Percentiles rank a stretch among this genome's conserved stretches.
These are phyloP conservation scores for Phymanthus crucifer DNA, from an alignment of 92 coral and sea anemone genomes.

Conservation along the genomic window DNA sequence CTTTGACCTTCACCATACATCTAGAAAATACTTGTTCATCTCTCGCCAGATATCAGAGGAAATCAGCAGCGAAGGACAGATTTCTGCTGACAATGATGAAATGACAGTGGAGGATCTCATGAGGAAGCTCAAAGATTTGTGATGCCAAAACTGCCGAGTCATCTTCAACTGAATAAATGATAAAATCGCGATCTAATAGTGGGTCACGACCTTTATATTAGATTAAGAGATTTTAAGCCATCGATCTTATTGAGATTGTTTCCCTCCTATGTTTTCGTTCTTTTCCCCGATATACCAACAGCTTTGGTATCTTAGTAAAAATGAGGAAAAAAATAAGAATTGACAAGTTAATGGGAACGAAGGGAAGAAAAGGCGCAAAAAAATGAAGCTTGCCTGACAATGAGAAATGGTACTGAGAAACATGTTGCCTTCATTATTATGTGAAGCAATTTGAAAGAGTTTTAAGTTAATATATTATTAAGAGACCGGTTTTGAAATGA, in stretches of 20 bases:
- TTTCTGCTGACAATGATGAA: slow-evolving; percentile 86
- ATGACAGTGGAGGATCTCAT: slow-evolving; percentile 93
- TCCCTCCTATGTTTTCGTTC: background rate
- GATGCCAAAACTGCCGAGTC: slow-evolving; percentile 9
- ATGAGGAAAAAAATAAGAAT: background rate
- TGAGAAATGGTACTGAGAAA: no score
- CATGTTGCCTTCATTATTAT: no score
- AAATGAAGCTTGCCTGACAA: background rate
- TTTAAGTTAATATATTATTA: background rate
- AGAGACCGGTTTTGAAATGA: background rate
- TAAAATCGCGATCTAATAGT: background rate
- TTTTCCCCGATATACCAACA: background rate
- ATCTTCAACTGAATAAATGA: background rate
- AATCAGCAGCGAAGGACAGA: slow-evolving; percentile 99
- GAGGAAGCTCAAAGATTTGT: slow-evolving; percentile 87
- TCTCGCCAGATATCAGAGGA: slow-evolving; percentile 88
- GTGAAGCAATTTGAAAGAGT: background rate
- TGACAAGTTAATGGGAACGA: background rate
- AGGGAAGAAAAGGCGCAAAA: background rate
- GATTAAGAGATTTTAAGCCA: background rate
- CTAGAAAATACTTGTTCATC: background rate
- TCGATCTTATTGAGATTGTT: background rate
- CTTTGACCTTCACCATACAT: background rate
- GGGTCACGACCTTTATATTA: slow-evolving; percentile 1
- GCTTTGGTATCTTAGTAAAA: background rate